Base-by-base conservation (phyloP, 2,113 vertebrate species). In the Gymnobelideus leadbeateri region DNA sequence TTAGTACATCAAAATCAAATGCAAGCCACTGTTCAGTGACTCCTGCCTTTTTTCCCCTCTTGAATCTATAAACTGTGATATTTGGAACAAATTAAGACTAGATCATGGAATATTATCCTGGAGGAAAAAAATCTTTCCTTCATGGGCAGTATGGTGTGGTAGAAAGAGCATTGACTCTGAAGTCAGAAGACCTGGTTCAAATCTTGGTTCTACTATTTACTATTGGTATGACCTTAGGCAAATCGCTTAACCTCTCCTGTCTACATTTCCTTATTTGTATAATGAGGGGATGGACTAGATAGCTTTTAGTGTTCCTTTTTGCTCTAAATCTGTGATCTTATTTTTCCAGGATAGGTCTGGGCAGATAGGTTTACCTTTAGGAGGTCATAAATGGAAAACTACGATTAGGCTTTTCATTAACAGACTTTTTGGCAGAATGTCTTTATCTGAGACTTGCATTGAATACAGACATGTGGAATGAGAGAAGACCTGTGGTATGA, bases 1-100 rank as follows among this genome's bases (percentile, higher is more conserved):
- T 93, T 96, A 93, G 91, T 43, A 24, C 94, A 93, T 96, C 96
- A 68, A 90, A 94, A 97, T 94, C 68, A 77, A 43, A 21, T 77
- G 16, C 92, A 92, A 91, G 92, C 95, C 90, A 89, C 95, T 91
- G 50, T 95, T 89, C 89, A 96, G 91, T 91, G 91, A 84, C 90
- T 96, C 93, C 52, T 95, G 89, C n/a, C 52, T 24, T 46, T 92
- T 6, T 46, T 95, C 53, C 52, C 89, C 61, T 92, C 51, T 90
- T 21, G 54, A 93, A 92, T 93, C 28, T 28, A 68, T 26, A 97
- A 92, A 95, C 92, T 91, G 19, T 96, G 68, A 95, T 89, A 91
- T 93, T 95, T 91, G 50, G 84, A 46, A 2, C 96, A 77, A 92
- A 54, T 94, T 96, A 91, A 96, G 94, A 96, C 49, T 90, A 55